Conservation (phyloP, 2,113 vertebrate species). For the Lycocorax pyrrhopterus region DNA sequence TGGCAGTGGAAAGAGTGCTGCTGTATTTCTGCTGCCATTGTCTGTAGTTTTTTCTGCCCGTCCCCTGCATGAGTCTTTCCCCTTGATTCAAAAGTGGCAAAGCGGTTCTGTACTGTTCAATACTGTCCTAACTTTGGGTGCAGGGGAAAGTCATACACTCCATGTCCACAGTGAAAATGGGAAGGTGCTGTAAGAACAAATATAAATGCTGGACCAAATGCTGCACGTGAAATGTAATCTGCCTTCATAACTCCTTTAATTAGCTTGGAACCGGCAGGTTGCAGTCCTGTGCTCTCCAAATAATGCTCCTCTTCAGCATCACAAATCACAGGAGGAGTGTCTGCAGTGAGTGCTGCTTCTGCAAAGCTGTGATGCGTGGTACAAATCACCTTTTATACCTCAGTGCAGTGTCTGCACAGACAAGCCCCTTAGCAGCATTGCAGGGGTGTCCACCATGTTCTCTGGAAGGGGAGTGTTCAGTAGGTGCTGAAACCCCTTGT, state of each 20-base stretch:
- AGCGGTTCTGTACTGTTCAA: background rate
- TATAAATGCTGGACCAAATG: fast-evolving
- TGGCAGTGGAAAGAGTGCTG: no score
- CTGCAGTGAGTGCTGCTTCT: background rate
- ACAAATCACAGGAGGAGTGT: fast-evolving
- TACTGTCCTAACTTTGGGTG: no score
- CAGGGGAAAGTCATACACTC: fast-evolving
- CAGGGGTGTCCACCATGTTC: fast-evolving
- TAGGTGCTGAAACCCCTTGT: background rate
- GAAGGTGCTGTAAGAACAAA: background rate
- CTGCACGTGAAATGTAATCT: background rate
- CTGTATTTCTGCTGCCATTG: background rate
- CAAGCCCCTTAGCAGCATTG: fast-evolving
- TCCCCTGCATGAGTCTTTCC: background rate
- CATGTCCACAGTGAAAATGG: background rate
- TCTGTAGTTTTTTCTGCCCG: background rate
- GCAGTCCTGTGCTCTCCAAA: background rate
- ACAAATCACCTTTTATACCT: fast-evolving
- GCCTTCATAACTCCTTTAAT: background rate
- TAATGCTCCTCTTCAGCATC: background rate
- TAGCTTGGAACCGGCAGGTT: background rate
- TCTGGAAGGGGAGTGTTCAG: fast-evolving
- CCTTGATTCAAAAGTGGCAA: background rate
- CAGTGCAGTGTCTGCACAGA: fast-evolving
- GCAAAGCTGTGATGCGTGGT: background rate